These are phyloP conservation scores for Drymodes brunneopygia DNA, from an alignment of 2,113 vertebrate species.

Conservation along the genomic window DNA sequence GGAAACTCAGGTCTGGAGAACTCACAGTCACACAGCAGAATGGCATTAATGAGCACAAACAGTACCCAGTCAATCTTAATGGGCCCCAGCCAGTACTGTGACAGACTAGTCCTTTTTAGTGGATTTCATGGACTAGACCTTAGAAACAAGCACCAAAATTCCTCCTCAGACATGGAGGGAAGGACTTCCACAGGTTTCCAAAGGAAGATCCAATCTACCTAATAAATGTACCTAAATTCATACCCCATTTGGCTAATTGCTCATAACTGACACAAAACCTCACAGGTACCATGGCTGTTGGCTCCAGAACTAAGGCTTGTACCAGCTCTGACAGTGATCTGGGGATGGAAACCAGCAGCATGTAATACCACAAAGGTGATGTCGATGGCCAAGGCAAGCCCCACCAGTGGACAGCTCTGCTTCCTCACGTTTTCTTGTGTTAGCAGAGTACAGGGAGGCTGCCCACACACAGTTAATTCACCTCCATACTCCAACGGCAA, in stretches of 20 bases:
- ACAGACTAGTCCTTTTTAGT: background rate
- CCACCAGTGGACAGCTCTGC: background rate
- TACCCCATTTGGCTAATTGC: background rate
- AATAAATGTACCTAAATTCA: background rate
- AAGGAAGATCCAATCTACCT: background rate
- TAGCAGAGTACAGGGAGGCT: background rate
- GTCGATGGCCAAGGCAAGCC: background rate
- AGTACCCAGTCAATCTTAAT: background rate
- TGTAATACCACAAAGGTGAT: background rate
- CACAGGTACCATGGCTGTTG: background rate
- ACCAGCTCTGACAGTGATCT: background rate
- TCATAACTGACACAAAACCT: background rate
- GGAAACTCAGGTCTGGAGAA: background rate
- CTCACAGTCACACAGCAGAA: background rate
- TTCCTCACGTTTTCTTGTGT: background rate
- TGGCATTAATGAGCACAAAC: background rate
- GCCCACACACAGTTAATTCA: background rate
- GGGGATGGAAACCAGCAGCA: background rate
- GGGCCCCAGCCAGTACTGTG: background rate
- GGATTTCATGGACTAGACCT: background rate
- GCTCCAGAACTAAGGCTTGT: background rate
- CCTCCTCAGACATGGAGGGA: background rate
- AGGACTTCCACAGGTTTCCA: background rate
- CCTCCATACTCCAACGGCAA: background rate
- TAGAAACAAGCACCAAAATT: background rate